Evolutionary conservation across 1,140 invertebrate species (phyloP), one percentile per base, ranked within the genome.

Genomic region (Meloidogyne hapla): DNA sequence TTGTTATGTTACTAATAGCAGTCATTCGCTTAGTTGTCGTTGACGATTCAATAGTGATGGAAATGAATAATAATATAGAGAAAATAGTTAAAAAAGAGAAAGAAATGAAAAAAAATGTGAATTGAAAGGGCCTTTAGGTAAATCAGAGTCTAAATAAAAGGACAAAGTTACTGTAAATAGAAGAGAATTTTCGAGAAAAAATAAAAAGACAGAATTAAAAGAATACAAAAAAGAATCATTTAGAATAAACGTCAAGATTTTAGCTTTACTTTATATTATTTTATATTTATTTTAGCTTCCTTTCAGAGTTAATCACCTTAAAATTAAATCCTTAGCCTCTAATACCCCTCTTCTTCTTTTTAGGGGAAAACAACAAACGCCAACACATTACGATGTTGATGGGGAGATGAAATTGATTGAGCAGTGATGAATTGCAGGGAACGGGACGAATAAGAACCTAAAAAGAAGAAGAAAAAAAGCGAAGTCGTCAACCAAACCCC

Each of bases 21-120:
- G 48, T 56, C n/a, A 56, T 56, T n/a, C 18, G 18, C 48, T 15
- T n/a, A 56, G 48, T n/a, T 56, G 48, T 56, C 48, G n/a, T 56
- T 56, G 48, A n/a, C 48, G 48, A 56, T 56, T 56, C 18, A 56
- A 56, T 56, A 56, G 48, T 56, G 48, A 56, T 56, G 48, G 48
- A 9, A 56, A 56, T n/a, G n/a, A 56, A 33, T 33, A 33, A 33
- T 33, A 33, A 33, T 33, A 33, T 56, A 56, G 12, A 56, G 18
- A 48, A n/a, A 56, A 56, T 8, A 56, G n/a, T n/a, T 56, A 56
- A 15, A 18, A 15, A 56, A 56, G 18, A 6, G 18, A n/a, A 56
- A n/a, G 48, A 56, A 21, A 56, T n/a, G n/a, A n/a, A 56, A 8
- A 56, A n/a, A 8, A 5, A 56, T 48, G 45, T 48, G 48, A 56